Percentiles rank a stretch among this genome's conserved stretches.
phyloP scores from a whole-genome alignment of 1,140 invertebrate genomes.

The Drosophila eugracilis region DNA sequence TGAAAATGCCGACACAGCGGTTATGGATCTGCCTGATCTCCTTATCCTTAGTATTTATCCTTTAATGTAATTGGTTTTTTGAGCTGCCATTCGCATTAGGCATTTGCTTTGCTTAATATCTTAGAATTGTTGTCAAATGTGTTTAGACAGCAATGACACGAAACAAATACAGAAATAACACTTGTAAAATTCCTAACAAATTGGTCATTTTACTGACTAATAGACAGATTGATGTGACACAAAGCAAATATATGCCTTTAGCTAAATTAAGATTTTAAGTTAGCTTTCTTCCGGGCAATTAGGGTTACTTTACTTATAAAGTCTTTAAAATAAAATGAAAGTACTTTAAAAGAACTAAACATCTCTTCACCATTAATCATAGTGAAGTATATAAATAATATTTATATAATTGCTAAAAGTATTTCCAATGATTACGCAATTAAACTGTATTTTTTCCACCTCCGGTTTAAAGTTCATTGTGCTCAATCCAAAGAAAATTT shows the following conservation, averaged over 20 bases:
- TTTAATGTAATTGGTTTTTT: not conserved
- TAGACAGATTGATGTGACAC: slow-evolving; percentile 2
- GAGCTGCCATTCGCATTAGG: not conserved
- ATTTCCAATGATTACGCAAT: slow-evolving; percentile 1
- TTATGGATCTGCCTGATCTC: slow-evolving; percentile 12
- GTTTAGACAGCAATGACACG: not conserved
- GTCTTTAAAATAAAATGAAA: not conserved
- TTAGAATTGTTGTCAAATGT: slow-evolving; percentile 11
- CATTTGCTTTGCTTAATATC: not conserved
- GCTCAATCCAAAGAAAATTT: slow-evolving; percentile 46
- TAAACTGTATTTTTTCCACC: not conserved
- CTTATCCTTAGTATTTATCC: slow-evolving; percentile 13
- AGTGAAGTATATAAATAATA: too few species aligned
- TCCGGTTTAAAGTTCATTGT: slow-evolving; percentile 56
- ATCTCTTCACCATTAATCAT: too few species aligned
- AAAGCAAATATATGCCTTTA: not conserved
- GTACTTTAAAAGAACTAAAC: too few species aligned
- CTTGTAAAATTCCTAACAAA: not conserved
- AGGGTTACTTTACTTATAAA: too few species aligned
- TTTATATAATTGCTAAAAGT: not conserved
- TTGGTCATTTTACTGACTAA: not conserved
- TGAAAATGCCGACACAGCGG: slow-evolving; percentile 19
- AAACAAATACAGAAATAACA: not conserved
- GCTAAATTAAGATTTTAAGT: not conserved
- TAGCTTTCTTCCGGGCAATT: not conserved